Percentiles rank a stretch among this genome's conserved stretches.
Evolutionary conservation across 2,888 invertebrate genomes (phyloP).

Genomic region (Molanna angustata): DNA sequence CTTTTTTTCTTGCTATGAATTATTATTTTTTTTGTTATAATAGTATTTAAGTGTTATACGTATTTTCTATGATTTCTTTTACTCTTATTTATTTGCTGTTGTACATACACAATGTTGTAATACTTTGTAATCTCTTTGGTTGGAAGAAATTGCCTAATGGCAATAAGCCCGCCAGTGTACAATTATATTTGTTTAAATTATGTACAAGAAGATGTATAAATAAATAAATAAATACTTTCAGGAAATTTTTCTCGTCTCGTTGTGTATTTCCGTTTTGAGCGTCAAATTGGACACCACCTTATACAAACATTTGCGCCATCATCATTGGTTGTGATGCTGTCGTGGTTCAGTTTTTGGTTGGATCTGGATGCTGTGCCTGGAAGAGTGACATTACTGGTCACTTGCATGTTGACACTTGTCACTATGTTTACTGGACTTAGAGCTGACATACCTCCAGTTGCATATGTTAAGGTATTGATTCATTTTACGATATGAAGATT

Average conservation of each 20-base stretch:
- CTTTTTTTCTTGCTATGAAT: no score
- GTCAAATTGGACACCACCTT: conserved; percentile 80
- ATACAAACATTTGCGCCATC: conserved; percentile 86
- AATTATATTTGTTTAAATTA: no score
- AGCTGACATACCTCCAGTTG: conserved; percentile 81
- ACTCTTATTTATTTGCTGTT: no score
- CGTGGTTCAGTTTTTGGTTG: conserved; percentile 87
- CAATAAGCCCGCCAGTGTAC: no score
- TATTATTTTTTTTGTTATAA: no score
- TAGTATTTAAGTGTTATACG: no score
- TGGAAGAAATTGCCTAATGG: no score
- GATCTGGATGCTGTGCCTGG: conserved; percentile 83
- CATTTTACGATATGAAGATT: no score
- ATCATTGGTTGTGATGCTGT: conserved; percentile 76
- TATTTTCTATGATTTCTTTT: no score
- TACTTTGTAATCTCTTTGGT: no score
- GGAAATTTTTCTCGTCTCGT: conserved; percentile 77
- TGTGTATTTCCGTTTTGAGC: conserved; percentile 76
- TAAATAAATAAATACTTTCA: conserved; percentile 37
- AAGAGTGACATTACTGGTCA: conserved; percentile 75
- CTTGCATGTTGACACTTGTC: conserved; percentile 79
- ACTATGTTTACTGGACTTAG: conserved; percentile 83
- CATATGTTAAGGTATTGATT: conserved; percentile 73
- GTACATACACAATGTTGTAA: no score
- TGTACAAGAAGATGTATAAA: conserved; percentile 70